Percentiles rank a stretch among this genome's conserved stretches.
Evolutionary conservation across 2,797 vertebrate genomes (phyloP).

Genomic region (Diglossa cyanea): DNA sequence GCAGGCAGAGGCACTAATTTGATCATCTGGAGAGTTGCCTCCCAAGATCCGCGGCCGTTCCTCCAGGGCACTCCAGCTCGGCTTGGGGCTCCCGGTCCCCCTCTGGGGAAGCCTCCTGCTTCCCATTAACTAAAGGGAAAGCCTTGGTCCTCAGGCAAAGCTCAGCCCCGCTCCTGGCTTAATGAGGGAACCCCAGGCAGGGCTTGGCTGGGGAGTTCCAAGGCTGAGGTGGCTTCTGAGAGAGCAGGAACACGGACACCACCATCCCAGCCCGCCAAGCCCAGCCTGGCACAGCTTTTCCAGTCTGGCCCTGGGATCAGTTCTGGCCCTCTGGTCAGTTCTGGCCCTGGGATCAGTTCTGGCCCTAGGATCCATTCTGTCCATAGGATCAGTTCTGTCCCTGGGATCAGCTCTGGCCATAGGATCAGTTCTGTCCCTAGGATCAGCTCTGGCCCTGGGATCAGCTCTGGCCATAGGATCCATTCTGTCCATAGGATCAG

Average conservation of each 20-base stretch:
- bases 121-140: conserved; percentile 39
- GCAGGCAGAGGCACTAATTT: conserved; percentile 18
- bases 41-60: background rate
- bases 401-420: accelerated
- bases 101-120: conserved; percentile 20
- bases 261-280: accelerated
- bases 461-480: accelerated
- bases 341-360: accelerated
- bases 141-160: background rate
- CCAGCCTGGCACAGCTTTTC: accelerated
- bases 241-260: accelerated
- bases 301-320: accelerated
- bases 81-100: background rate
- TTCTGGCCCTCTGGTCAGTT: accelerated
- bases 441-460: accelerated
- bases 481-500: accelerated
- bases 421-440: accelerated
- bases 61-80: background rate
- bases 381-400: accelerated
- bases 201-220: background rate
- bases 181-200: background rate
- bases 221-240: background rate
- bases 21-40: background rate
- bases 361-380: accelerated
- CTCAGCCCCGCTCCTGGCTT: background rate